Evolutionary conservation across 2,113 vertebrate species (phyloP), one percentile per base, ranked within the genome.

Genomic region (Lepus americanus): DNA sequence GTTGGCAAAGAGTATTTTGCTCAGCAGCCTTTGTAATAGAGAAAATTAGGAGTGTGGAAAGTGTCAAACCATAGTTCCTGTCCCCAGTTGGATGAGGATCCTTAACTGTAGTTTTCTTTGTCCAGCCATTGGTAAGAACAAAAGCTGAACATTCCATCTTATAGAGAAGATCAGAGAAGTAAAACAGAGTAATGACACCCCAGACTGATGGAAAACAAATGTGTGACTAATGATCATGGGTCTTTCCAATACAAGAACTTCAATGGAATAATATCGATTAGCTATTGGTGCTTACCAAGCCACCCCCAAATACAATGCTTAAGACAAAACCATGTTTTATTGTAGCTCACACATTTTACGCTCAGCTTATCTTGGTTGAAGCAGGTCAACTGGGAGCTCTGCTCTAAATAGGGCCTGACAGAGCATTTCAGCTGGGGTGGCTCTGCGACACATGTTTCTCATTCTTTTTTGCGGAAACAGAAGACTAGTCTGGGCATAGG

Each of bases 141-240:
- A 73, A 55, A 39, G n/a, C 14, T 59, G 39, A 92, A 39, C 67
- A 19, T 80, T 86, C 59, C 36, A 70, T 19, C 89, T 63, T 12
- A 39, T 93, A 86, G 87, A 87, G 91, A 89, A 79, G 29, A 67
- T 89, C 74, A 94, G 22, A 16, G 70, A 81, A 97, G 44, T 49
- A 67, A 91, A 86, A 76, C 31, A 66, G 90, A 73, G 51, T 44
- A 95, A 88, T 80, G 12, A 66, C 22, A 70, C 23, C 29, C 49
- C 72, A 81, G 33, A 76, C 55, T 29, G 74, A 87, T 51, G 59
- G 44, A 64, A 72, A 94, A 74, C 17, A 85, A 92, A 83, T 12
- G 9, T 77, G 31, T 85, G 78, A 88, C 77, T 94, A 72, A 66
- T 70, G 33, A 33, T 78, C 49, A 82, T 49, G 31, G 83, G 93